Percentiles rank a stretch among this genome's conserved stretches.
Evolutionary conservation across 2,797 vertebrate genomes (phyloP).

Genomic region (Myotis daubentonii): DNA sequence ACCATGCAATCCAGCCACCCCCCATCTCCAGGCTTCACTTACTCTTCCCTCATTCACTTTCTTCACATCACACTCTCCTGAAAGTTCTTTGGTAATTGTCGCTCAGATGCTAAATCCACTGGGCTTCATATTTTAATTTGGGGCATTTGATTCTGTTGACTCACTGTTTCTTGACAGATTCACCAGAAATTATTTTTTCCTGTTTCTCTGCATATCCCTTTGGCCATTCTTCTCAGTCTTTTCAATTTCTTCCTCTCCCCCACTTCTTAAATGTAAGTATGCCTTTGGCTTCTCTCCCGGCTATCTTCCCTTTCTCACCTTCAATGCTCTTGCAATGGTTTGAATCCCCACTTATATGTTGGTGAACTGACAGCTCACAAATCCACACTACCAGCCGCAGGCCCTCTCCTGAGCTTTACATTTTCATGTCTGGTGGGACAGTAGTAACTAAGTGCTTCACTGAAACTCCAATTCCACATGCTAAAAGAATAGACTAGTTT

Average conservation of each 20-base stretch:
- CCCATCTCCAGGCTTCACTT: not conserved
- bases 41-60: not conserved
- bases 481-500: not conserved
- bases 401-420: not conserved
- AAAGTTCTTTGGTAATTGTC: conserved; percentile 3
- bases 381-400: not conserved
- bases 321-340: not conserved
- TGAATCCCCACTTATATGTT: not conserved
- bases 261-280: not conserved
- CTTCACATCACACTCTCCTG: not conserved
- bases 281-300: not conserved
- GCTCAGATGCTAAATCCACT: conserved; percentile 4
- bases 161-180: not conserved
- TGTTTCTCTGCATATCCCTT: not conserved
- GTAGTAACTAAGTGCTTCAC: not conserved
- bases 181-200: not conserved
- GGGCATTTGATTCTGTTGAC: not conserved
- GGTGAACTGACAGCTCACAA: not conserved
- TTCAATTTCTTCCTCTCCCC: not conserved
- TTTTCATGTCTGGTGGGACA: not conserved
- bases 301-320: not conserved
- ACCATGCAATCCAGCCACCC: not conserved
- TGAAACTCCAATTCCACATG: not conserved
- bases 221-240: conserved; percentile 12
- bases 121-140: conserved; percentile 28